Evolutionary conservation across 2,113 vertebrate genomes (phyloP).

Genomic region (Oncorhynchus mykiss): DNA sequence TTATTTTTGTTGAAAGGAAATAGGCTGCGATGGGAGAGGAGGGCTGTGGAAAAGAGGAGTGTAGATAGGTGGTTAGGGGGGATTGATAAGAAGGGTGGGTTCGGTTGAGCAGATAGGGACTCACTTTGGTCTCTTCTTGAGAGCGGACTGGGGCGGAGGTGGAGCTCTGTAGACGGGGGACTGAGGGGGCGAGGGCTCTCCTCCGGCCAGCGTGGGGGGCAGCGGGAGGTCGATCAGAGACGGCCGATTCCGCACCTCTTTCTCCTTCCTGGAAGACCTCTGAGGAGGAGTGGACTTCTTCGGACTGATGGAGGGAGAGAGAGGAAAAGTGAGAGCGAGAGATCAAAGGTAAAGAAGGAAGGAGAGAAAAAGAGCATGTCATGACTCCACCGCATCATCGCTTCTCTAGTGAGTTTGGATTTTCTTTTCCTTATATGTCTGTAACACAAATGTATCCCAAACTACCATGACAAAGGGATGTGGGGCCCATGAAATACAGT

Average conservation of each 20-base stretch:
- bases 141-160: conserved; percentile 80
- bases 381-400: neutral
- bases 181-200: conserved; percentile 88
- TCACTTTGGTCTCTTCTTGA: conserved; percentile 99
- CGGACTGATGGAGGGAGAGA: conserved; percentile 73
- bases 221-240: conserved; percentile 93
- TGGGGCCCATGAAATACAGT: too few relatives aligned
- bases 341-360: neutral
- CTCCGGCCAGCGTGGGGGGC: conserved; percentile 87
- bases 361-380: neutral
- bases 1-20: too few relatives aligned
- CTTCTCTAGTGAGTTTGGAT: too few relatives aligned
- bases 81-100: neutral
- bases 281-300: conserved; percentile 86
- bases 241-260: conserved; percentile 86
- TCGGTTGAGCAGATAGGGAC: conserved; percentile 38
- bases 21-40: too few relatives aligned
- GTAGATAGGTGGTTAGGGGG: too few relatives aligned
- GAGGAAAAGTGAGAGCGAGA: neutral
- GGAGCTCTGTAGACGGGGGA: conserved; percentile 85
- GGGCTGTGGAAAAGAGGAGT: too few relatives aligned
- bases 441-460: neutral
- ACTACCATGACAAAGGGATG: neutral
- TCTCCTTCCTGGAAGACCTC: conserved; percentile 85
- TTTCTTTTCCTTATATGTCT: too few relatives aligned